These are phyloP conservation scores for Drosophila diplacantha DNA, from an alignment of 2,888 invertebrate species.

Conservation along the genomic window DNA sequence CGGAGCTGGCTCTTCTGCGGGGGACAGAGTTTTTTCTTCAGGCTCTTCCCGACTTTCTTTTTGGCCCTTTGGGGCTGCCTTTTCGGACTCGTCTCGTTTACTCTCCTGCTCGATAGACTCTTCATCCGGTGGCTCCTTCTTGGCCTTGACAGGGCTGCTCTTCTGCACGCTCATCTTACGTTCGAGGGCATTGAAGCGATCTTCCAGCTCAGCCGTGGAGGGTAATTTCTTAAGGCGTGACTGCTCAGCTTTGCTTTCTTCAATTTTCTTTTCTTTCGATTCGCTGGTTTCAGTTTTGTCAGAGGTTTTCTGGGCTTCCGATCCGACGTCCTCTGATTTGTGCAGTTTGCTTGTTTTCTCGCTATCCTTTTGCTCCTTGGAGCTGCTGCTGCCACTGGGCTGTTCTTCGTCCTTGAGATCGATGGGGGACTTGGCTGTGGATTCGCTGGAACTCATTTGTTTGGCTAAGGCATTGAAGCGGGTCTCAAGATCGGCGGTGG, in stretches of 20 bases:
- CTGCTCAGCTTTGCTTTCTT: slow-evolving; percentile 10
- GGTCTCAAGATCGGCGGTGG: slow-evolving; percentile 61
- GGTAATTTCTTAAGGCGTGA: slow-evolving; percentile 61
- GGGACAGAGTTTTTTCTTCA: background rate
- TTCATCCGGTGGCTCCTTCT: slow-evolving; percentile 72
- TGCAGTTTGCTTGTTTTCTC: slow-evolving; percentile 39
- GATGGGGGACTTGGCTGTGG: slow-evolving; percentile 50
- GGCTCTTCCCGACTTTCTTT: background rate
- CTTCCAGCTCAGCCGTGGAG: slow-evolving; percentile 70
- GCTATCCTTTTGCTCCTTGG: slow-evolving; percentile 35
- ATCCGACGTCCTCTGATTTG: slow-evolving; percentile 20
- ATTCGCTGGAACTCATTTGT: slow-evolving; percentile 53
- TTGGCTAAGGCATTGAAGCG: slow-evolving; percentile 59
- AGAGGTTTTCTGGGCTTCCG: slow-evolving; percentile 28
- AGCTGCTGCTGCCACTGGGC: slow-evolving; percentile 12
- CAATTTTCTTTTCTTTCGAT: slow-evolving; percentile 11
- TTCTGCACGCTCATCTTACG: slow-evolving; percentile 57
- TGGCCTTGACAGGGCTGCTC: slow-evolving; percentile 51
- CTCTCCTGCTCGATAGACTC: background rate
- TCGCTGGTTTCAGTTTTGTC: slow-evolving; percentile 25
- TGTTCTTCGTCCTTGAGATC: slow-evolving; percentile 43
- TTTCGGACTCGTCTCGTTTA: background rate
- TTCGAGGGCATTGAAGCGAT: slow-evolving; percentile 70
- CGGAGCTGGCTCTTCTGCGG: background rate
- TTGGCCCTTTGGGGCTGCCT: background rate